Conservation (phyloP, 2,888 invertebrate genomes). For the Euproctis similis region DNA sequence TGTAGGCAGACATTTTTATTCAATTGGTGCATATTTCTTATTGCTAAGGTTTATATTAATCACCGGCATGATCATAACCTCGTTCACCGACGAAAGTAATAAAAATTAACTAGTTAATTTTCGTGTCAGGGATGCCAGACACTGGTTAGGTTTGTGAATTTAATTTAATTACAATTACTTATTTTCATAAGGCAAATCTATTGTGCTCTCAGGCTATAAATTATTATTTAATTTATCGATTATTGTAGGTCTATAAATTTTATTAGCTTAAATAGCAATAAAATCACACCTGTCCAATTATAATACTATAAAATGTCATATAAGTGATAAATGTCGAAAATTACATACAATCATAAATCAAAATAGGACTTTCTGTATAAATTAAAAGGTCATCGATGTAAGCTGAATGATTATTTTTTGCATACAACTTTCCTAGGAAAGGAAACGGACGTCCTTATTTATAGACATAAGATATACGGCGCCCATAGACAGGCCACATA, state of each 20-base stretch:
- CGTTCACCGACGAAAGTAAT: too few species aligned
- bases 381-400: slow-evolving; percentile 32
- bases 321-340: slow-evolving; percentile 14
- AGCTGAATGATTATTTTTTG: slow-evolving; percentile 31
- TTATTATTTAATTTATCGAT: too few species aligned
- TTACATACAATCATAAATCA: slow-evolving; percentile 16
- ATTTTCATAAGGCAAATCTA: too few species aligned
- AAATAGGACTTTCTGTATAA: slow-evolving; percentile 41
- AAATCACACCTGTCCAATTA: slow-evolving; percentile 2
- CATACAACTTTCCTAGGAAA: slow-evolving; percentile 41
- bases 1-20: too few species aligned
- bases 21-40: too few species aligned
- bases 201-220: too few species aligned
- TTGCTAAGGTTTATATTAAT: too few species aligned
- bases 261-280: slow-evolving; percentile 1
- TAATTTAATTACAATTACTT: too few species aligned
- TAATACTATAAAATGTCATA: slow-evolving; percentile 6
- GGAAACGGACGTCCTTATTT: slow-evolving; percentile 68
- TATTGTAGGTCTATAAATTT: slow-evolving; percentile 3
- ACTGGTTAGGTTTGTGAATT: too few species aligned
- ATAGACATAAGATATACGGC: slow-evolving; percentile 49
- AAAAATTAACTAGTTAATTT: too few species aligned
- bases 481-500: slow-evolving; percentile 32
- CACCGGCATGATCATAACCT: too few species aligned
- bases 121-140: too few species aligned